Base-by-base conservation (phyloP, 2,113 vertebrate species). In the Megalops atlanticus region DNA sequence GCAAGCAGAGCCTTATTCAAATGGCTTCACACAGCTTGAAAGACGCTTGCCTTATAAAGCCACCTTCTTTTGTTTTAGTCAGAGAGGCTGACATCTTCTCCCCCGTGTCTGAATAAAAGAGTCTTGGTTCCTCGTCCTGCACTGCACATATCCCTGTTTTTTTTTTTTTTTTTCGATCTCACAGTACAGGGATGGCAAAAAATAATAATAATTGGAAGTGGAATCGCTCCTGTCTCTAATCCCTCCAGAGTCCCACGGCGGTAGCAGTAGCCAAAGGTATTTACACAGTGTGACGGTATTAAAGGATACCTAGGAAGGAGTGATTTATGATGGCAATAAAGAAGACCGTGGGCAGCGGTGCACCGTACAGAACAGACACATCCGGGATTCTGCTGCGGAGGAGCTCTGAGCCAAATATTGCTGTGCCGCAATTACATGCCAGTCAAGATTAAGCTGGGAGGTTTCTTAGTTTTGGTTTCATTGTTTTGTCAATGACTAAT, bases 1-100 rank as follows among this genome's bases (percentile, higher is more conserved):
- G 80, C 80, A 45, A 73, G 71, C 36, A 4, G 3, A 54, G 49
- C 71, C 8, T 81, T 68, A 74, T 80, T 80, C 45, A 43, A 81
- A 68, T 35, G 41, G 70, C 70, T 80, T 80, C 45, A 72, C 41
- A 33, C 43, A 15, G 39, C 58, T 79, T 45, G 69, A 49, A 73
- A 72, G 43, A 40, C 43, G 58, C 43, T 58, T 58, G 5, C 75
- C 72, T 64, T 49, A 64, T 75, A 52, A 80, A 52, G 36, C 24
- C 27, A 38, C 36, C 6, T 12, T 31, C 35, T 36, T 41, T 49
- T 40, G 16, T 80, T 27, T 38, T n/a, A 27, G 31, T 52, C 6
- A n/a, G 76, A 58, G 38, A 38, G 24, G 31, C 27, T 38, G 18
- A 47, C 68, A 27, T 10, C 68, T 68, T 68, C 3, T 21, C 24